Conservation (phyloP, 2,888 invertebrate species). For the Acrobasis repandana region DNA sequence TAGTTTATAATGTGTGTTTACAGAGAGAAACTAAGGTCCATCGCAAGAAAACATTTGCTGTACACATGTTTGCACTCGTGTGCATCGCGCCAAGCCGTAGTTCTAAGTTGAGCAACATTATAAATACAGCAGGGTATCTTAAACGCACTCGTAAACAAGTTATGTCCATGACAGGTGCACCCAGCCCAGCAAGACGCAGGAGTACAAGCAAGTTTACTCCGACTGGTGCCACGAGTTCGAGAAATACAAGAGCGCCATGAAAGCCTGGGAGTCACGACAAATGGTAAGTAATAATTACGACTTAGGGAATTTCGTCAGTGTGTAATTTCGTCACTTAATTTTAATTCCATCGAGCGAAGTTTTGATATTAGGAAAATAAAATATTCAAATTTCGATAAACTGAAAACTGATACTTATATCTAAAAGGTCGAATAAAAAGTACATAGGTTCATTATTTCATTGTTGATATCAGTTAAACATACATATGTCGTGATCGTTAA, state of each 20-base stretch:
- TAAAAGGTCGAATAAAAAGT: no score
- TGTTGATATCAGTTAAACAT: no score
- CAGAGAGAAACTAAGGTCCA: no score
- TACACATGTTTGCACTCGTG: not conserved
- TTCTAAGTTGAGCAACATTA: not conserved
- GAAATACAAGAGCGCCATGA: constrained; percentile 86
- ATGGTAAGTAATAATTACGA: constrained; percentile 65
- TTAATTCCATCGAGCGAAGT: not conserved
- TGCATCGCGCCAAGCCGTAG: not conserved
- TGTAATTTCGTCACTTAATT: no score
- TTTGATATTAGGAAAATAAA: no score
- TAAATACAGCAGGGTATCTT: not conserved
- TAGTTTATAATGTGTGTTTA: no score
- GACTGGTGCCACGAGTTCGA: constrained; percentile 90
- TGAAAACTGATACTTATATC: no score
- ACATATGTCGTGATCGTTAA: no score
- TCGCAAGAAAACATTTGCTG: not conserved
- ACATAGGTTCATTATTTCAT: no score
- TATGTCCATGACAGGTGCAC: constrained; percentile 65
- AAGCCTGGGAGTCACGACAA: constrained; percentile 85
- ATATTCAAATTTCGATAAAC: no score
- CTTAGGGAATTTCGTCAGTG: not conserved
- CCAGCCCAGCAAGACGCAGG: constrained; percentile 82
- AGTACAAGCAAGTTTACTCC: constrained; percentile 85
- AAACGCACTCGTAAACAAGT: constrained; percentile 13